Conservation (phyloP, 2,888 invertebrate species). For the Ferdinandea cuprea region DNA sequence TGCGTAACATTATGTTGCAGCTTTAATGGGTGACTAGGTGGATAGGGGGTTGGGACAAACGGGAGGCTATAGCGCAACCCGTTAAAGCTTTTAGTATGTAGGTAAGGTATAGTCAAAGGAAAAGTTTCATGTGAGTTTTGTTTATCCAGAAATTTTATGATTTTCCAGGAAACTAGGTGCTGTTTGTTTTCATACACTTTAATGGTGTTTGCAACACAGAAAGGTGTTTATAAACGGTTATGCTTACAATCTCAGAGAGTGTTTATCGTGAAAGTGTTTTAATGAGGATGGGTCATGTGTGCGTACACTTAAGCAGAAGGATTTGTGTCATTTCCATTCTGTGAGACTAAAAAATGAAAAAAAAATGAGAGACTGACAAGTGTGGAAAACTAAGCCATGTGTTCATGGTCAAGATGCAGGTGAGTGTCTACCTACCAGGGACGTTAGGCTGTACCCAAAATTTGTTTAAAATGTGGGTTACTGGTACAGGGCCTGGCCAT, state of each 20-base stretch:
- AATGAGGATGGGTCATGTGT: background rate
- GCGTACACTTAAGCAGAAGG: background rate
- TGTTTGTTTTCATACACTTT: constrained; percentile 54
- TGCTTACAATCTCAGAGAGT: constrained; percentile 55
- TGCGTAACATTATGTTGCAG: constrained; percentile 37
- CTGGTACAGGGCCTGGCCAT: too few relatives aligned
- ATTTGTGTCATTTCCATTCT: constrained; percentile 27
- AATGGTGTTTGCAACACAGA: constrained; percentile 59
- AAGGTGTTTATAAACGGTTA: constrained; percentile 46
- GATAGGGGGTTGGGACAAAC: too few relatives aligned
- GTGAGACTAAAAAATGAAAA: background rate
- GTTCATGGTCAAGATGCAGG: constrained; percentile 3
- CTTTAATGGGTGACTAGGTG: background rate
- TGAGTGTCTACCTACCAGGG: too few relatives aligned
- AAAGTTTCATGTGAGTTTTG: constrained; percentile 29
- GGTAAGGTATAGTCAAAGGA: constrained; percentile 55
- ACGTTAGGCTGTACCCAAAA: too few relatives aligned
- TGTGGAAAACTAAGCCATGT: constrained; percentile 10
- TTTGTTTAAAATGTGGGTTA: too few relatives aligned
- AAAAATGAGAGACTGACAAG: too few relatives aligned
- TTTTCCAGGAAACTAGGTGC: constrained; percentile 53
- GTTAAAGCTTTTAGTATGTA: constrained; percentile 40
- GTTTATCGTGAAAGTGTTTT: constrained; percentile 39
- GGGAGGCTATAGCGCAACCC: background rate
- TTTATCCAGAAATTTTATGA: constrained; percentile 59